phyloP scores from a whole-genome alignment of 2,113 vertebrate genomes.

The Chelonoidis abingdonii region DNA sequence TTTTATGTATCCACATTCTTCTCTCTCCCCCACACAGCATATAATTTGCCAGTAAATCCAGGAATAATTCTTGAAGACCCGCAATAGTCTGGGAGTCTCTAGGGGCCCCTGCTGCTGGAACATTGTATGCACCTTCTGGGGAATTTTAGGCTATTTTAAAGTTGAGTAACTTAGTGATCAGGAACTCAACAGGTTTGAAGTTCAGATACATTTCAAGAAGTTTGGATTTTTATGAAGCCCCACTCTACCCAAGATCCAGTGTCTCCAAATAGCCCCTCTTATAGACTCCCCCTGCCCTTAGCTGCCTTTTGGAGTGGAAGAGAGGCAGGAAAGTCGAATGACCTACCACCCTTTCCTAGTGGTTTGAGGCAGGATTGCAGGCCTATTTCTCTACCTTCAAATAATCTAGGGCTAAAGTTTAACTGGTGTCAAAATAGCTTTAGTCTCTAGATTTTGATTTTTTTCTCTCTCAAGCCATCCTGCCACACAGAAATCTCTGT shows the following conservation, averaged over 20 bases:
- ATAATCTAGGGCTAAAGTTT: neutral
- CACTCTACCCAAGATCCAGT: neutral
- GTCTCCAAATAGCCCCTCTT: neutral
- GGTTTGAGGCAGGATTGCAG: neutral
- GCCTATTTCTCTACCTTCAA: neutral
- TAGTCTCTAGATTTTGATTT: neutral
- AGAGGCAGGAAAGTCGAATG: neutral
- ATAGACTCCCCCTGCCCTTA: neutral
- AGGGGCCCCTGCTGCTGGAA: neutral
- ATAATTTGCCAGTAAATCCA: neutral
- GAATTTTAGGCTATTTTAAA: neutral
- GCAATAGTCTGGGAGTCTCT: neutral
- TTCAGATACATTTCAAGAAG: neutral
- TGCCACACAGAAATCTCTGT: neutral
- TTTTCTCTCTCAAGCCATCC: neutral
- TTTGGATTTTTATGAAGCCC: neutral
- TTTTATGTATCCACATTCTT: neutral
- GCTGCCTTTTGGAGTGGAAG: neutral
- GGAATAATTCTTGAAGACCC: neutral
- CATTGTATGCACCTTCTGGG: neutral
- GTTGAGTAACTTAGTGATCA: neutral
- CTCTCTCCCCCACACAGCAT: rapidly evolving
- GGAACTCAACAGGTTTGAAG: neutral
- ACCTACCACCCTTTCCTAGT: neutral
- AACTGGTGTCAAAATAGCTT: neutral